Base-by-base conservation (phyloP, 2,888 invertebrate species). In the Rhingia campestris region DNA sequence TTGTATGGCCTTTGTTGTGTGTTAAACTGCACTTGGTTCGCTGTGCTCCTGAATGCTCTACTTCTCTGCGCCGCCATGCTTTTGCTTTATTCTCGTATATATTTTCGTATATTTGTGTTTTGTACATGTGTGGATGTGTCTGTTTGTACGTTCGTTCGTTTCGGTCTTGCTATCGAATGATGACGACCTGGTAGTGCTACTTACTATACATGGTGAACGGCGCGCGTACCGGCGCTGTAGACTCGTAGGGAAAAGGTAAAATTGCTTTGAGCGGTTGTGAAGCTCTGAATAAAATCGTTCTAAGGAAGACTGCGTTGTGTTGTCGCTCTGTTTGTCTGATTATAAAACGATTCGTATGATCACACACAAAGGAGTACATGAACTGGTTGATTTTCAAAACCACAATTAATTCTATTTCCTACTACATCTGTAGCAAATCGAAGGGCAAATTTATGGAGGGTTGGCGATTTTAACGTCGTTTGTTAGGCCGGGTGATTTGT, bases 11-110 rank as follows among this genome's bases (percentile, higher is more conserved):
- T 77, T 77, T 72, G 59, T 72, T 72, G 66, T 79, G 45, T 53
- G 58, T 79, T 79, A 79, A 77, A 77, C 77, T 77, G 77, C 79
- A 79, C 72, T 79, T 66, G 72, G 45, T 72, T 69, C 53, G 54
- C 47, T 61, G 37, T 69, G 61, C 69, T 69, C 39, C 43, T 61
- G 61, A 54, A 59, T 61, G 67, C 61, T 54, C 69, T 49, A 54
- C 54, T 41, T 61, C 56, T 56, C 39, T 67, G 37, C 30, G 43
- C 43, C 12, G 41, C n/a, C 39, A 30, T 35, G 22, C 58, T 35
- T 72, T 41, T 30, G 33, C 43, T 73, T 73, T 58, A 30, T 69
- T 22, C 58, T 47, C 47, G n/a, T 69, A 22, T 58, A 22, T 22
- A 58, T 56, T 70, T 72, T 61, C 43, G 45, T 63, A 41, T 30